phyloP scores from a whole-genome alignment of 2,797 vertebrate genomes.

The Anguilla pacifica region DNA sequence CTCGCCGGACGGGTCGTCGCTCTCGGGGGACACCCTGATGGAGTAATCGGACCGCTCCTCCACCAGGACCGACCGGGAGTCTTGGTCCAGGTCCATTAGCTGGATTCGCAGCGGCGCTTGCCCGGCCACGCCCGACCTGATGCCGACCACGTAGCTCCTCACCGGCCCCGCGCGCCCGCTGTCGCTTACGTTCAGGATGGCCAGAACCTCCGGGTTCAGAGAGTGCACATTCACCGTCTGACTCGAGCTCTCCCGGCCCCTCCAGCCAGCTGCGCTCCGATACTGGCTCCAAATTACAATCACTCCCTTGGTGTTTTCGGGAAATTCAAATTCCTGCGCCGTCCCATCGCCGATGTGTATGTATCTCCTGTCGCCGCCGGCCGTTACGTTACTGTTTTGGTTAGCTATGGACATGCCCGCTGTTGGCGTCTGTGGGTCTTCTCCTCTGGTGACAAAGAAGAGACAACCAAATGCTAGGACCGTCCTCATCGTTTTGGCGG shows the following conservation, averaged over 20 bases:
- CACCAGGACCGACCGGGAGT: conserved; percentile 66
- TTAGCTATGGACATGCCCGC: conserved; percentile 51
- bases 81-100: conserved; percentile 70
- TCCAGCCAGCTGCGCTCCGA: conserved; percentile 56
- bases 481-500: conserved; percentile 65
- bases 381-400: conserved; percentile 44
- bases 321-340: conserved; percentile 82
- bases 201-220: conserved; percentile 79
- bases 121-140: conserved; percentile 78
- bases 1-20: conserved; percentile 55
- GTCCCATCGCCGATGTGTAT: conserved; percentile 85
- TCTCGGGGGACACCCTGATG: conserved; percentile 75
- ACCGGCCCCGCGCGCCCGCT: conserved; percentile 58
- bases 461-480: conserved; percentile 63
- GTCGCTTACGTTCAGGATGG: conserved; percentile 79
- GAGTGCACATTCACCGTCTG: conserved; percentile 73
- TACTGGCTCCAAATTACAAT: conserved; percentile 83
- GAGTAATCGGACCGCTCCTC: conserved; percentile 82
- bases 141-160: conserved; percentile 77
- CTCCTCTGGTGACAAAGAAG: conserved; percentile 53
- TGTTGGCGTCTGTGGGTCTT: conserved; percentile 50
- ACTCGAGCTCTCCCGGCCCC: conserved; percentile 63
- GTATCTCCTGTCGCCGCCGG: conserved; percentile 56
- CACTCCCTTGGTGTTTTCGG: conserved; percentile 83
- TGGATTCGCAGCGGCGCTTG: conserved; percentile 77